Conservation (phyloP, 2,113 vertebrate genomes). For the Platichthys stellatus region DNA sequence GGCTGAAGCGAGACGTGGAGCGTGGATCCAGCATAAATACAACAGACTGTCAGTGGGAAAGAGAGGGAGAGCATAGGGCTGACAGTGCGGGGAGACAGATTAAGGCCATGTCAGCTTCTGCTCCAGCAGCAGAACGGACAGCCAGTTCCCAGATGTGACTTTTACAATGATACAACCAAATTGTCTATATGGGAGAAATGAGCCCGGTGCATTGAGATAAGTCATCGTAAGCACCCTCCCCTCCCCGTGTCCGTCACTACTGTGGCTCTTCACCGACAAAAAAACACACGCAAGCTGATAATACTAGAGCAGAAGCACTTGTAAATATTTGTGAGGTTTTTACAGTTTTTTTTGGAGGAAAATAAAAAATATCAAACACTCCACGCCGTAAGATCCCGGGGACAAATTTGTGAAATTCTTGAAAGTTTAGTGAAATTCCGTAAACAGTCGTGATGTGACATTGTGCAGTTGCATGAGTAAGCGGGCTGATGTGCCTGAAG, state of each 20-base stretch:
- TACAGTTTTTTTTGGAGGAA: background rate
- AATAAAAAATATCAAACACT: background rate
- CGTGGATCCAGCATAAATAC: constrained; percentile 37
- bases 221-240: constrained; percentile 11
- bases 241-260: constrained; percentile 10
- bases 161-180: constrained; percentile 71
- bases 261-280: constrained; percentile 12
- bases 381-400: background rate
- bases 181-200: constrained; percentile 43
- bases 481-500: constrained; percentile 63
- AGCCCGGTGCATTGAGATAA: constrained; percentile 29
- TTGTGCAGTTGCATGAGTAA: constrained; percentile 73
- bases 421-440: constrained; percentile 14
- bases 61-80: constrained; percentile 44
- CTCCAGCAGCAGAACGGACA: constrained; percentile 63
- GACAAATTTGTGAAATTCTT: constrained; percentile 2
- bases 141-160: constrained; percentile 67
- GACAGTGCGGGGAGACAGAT: constrained; percentile 59
- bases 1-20: constrained; percentile 12
- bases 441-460: constrained; percentile 51
- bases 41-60: constrained; percentile 37
- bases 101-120: constrained; percentile 71
- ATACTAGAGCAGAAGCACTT: background rate
- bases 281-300: background rate
- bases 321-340: background rate